Evolutionary conservation across 2,113 vertebrate genomes (phyloP).

Genomic region (Rallus limicola): DNA sequence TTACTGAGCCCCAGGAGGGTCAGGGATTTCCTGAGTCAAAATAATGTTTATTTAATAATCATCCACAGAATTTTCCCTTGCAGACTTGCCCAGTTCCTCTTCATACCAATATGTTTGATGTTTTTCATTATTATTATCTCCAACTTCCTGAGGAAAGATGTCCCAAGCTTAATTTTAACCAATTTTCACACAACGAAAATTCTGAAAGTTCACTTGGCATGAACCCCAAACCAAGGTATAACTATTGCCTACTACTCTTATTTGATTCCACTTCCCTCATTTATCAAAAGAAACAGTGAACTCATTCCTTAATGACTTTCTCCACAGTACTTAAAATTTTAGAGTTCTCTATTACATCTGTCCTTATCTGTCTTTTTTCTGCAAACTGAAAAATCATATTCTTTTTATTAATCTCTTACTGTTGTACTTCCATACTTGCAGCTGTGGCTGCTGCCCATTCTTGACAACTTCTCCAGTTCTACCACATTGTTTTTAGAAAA

Average conservation of each 20-base stretch:
- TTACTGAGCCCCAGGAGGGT: neutral
- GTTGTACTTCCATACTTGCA: neutral
- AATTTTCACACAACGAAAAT: neutral
- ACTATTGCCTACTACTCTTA: neutral
- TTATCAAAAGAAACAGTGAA: neutral
- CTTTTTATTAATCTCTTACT: neutral
- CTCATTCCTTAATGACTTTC: neutral
- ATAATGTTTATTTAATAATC: neutral
- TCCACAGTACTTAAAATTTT: neutral
- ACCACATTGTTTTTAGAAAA: neutral
- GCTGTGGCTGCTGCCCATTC: neutral
- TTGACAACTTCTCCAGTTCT: neutral
- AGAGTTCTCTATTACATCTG: neutral
- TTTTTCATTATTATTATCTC: neutral
- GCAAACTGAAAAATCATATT: neutral
- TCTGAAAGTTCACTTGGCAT: neutral
- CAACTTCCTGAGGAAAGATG: neutral
- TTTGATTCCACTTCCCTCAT: neutral
- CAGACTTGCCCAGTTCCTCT: neutral
- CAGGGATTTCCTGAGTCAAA: neutral
- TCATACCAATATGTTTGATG: neutral
- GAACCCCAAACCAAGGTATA: neutral
- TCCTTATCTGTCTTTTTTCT: neutral
- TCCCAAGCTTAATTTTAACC: neutral
- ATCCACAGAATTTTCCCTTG: neutral